phyloP scores from a whole-genome alignment of 2,797 vertebrate genomes.

The Clarias laeviceps region DNA sequence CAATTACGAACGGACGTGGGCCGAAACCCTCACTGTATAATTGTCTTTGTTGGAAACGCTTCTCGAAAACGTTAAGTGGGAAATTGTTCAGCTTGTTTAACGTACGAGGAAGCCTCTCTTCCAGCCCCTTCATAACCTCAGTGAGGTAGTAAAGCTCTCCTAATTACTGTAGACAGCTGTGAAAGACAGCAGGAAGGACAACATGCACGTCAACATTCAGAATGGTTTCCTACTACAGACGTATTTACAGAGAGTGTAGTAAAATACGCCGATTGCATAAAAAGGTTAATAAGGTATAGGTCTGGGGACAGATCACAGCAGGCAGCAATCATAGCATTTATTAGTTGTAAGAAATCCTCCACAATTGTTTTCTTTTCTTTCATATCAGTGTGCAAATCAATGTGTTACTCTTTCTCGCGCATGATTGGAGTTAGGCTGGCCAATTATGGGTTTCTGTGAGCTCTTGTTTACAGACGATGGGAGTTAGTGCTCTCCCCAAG shows the following conservation, averaged over 20 bases:
- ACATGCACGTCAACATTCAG: slow-evolving; percentile 63
- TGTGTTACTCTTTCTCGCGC: neutral
- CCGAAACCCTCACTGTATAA: slow-evolving; percentile 50
- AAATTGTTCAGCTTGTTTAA: slow-evolving; percentile 55
- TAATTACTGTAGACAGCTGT: slow-evolving; percentile 57
- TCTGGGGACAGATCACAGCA: neutral
- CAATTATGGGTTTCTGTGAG: slow-evolving; percentile 4
- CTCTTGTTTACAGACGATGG: neutral
- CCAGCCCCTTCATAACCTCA: slow-evolving; percentile 39
- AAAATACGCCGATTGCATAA: neutral
- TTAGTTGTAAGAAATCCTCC: neutral
- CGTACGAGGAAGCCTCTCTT: slow-evolving; percentile 46
- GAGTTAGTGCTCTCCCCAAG: neutral
- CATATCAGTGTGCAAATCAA: neutral
- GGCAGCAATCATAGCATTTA: neutral
- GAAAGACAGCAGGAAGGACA: slow-evolving; percentile 60
- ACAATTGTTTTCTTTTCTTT: neutral
- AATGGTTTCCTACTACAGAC: neutral
- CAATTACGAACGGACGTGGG: slow-evolving; percentile 53
- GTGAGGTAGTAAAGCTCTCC: slow-evolving; percentile 55
- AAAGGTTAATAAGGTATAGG: neutral
- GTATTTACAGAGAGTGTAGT: neutral
- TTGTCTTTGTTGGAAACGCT: slow-evolving; percentile 56
- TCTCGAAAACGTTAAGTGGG: slow-evolving; percentile 44
- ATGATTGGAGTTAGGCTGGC: neutral